Conservation (phyloP, 2,888 invertebrate genomes). For the Chrysotoxum bicinctum region DNA sequence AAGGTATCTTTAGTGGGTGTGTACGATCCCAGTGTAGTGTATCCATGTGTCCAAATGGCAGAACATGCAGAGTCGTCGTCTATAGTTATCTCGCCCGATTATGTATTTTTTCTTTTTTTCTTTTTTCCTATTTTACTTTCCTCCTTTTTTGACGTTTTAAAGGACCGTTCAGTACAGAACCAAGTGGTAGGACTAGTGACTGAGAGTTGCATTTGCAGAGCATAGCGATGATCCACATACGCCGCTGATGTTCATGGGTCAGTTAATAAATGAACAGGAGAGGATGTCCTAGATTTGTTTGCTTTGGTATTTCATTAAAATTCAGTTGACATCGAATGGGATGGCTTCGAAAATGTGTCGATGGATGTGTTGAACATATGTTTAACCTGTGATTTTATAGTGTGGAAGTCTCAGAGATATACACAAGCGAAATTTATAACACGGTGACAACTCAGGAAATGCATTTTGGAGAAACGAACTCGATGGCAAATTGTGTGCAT, state of each 20-base stretch:
- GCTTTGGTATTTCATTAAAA: conserved; percentile 73
- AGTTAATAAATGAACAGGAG: conserved; percentile 72
- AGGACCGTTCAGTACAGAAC: conserved; percentile 34
- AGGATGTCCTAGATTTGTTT: conserved; percentile 69
- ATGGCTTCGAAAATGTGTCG: conserved; percentile 73
- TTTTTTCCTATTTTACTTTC: not conserved
- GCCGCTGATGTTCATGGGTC: conserved; percentile 63
- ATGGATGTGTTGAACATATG: conserved; percentile 72
- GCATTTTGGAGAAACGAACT: conserved; percentile 50
- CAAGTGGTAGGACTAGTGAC: not conserved
- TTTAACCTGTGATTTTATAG: conserved; percentile 72
- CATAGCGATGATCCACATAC: conserved; percentile 53
- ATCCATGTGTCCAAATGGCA: conserved; percentile 59
- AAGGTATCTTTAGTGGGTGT: conserved; percentile 34
- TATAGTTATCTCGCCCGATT: conserved; percentile 56
- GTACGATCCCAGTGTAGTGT: conserved; percentile 4
- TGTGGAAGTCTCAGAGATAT: conserved; percentile 41
- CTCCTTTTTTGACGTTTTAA: conserved; percentile 50
- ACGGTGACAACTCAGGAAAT: conserved; percentile 65
- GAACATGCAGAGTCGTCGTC: conserved; percentile 49
- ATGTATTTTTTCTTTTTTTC: conserved; percentile 19
- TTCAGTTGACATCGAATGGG: conserved; percentile 72
- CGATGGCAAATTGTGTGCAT: conserved; percentile 42
- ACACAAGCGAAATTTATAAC: conserved; percentile 54
- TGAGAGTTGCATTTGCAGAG: not conserved